Percentiles rank a stretch among this genome's conserved stretches.
Evolutionary conservation across 2,797 vertebrate species (phyloP).

Genomic region (Muraenolepis orangiensis): DNA sequence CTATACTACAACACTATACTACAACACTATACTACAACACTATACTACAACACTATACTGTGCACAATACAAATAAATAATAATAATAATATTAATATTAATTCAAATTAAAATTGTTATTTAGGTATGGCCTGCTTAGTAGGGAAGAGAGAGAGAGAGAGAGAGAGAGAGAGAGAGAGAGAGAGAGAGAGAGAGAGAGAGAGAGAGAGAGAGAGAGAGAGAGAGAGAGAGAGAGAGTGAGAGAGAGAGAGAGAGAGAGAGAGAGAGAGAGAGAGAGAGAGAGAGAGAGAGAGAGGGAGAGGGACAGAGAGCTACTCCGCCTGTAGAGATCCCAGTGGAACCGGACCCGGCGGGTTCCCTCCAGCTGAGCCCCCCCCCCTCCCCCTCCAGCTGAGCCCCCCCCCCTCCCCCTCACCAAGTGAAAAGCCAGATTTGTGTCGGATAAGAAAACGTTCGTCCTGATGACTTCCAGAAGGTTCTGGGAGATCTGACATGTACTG

Average conservation of each 20-base stretch:
- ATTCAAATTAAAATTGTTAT: too few relatives aligned
- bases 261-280: neutral
- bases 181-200: neutral
- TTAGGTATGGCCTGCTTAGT: too few relatives aligned
- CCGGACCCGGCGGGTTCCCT: neutral
- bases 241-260: slow-evolving; percentile 1
- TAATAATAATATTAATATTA: neutral
- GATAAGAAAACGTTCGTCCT: neutral
- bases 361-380: neutral
- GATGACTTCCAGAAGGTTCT: neutral
- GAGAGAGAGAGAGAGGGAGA: neutral
- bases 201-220: too few relatives aligned
- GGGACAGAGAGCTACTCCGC: neutral
- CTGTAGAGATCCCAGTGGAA: neutral
- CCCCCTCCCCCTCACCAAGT: neutral
- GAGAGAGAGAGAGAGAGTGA: neutral
- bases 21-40: too few relatives aligned
- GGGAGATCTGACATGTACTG: neutral
- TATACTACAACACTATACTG: too few relatives aligned
- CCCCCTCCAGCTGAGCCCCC: neutral
- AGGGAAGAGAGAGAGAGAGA: too few relatives aligned
- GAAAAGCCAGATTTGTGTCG: slow-evolving; percentile 1
- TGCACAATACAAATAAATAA: too few relatives aligned
- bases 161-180: neutral
- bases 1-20: too few relatives aligned